Evolutionary conservation across 2,797 vertebrate genomes (phyloP).

Genomic region (Squalus acanthias): DNA sequence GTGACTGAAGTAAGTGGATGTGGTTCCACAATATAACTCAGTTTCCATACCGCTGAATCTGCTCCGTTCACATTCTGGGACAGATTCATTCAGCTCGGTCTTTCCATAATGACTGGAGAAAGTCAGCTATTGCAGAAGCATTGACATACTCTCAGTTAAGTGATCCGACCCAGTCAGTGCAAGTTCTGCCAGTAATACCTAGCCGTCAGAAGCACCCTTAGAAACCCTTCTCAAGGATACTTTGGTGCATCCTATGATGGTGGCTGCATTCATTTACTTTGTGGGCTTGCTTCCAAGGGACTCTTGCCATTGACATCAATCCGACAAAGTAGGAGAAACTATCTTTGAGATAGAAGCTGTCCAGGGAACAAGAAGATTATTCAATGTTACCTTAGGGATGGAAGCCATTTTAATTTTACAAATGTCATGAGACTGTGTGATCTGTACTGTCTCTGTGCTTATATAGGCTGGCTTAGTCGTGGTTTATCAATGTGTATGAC

Average conservation of each 20-base stretch:
- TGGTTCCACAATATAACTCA: not conserved
- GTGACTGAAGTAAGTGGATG: not conserved
- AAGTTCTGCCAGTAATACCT: not conserved
- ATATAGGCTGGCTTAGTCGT: not conserved
- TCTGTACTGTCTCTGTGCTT: not conserved
- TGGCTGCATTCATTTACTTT: not conserved
- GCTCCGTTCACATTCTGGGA: too few species aligned
- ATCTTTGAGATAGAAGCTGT: too few species aligned
- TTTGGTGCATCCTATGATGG: not conserved
- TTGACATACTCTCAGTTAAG: not conserved
- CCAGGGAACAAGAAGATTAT: not conserved
- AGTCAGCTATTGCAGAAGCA: not conserved
- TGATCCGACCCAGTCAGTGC: not conserved
- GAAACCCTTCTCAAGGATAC: not conserved
- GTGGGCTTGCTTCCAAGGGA: not conserved
- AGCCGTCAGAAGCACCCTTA: not conserved
- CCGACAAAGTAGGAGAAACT: not conserved
- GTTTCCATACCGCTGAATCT: too few species aligned
- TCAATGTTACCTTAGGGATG: not conserved
- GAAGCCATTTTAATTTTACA: not conserved
- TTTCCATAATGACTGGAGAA: not conserved
- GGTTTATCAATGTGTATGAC: not conserved
- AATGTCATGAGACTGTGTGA: not conserved
- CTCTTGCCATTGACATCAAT: not conserved
- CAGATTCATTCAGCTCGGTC: not conserved